A percentile compares a stretch with the other conserved stretches of the same genome.
Conservation (phyloP, 2,888 invertebrate species). For the Lissonota sp. region DNA sequence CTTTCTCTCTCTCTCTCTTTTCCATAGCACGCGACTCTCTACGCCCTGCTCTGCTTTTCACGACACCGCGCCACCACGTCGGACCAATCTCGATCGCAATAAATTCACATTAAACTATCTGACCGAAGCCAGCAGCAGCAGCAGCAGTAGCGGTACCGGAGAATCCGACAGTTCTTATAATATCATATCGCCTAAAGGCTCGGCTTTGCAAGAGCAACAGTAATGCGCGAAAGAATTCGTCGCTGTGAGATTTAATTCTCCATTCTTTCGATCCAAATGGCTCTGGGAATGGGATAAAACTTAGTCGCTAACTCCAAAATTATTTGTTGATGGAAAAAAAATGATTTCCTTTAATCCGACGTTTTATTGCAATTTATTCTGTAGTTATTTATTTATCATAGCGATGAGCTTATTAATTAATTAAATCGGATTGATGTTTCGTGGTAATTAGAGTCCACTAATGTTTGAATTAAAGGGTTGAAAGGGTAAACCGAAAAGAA, state of each 20-base stretch:
- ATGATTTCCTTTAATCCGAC: neutral
- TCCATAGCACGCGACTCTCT: slow-evolving; percentile 77
- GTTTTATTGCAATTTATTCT: too few species aligned
- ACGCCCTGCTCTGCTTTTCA: slow-evolving; percentile 70
- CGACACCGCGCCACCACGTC: slow-evolving; percentile 64
- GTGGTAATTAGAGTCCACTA: neutral
- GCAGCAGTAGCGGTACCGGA: slow-evolving; percentile 10
- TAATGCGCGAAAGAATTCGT: slow-evolving; percentile 39
- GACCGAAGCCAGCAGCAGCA: slow-evolving; percentile 73
- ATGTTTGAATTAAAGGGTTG: slow-evolving; percentile 30
- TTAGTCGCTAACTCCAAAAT: neutral
- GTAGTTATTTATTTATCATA: neutral
- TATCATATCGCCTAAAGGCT: slow-evolving; percentile 35
- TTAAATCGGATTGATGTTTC: neutral
- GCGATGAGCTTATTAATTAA: neutral
- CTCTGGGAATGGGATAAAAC: slow-evolving; percentile 6
- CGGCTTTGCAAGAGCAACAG: slow-evolving; percentile 34
- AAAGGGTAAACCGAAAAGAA: slow-evolving; percentile 22
- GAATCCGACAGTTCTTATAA: slow-evolving; percentile 42
- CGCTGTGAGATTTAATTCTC: slow-evolving; percentile 27
- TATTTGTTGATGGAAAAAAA: neutral
- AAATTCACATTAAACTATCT: slow-evolving; percentile 84
- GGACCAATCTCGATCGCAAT: slow-evolving; percentile 81
- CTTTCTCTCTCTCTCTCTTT: neutral
- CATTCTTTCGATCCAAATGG: slow-evolving; percentile 22